Percentiles rank a stretch among this genome's conserved stretches.
Conservation (phyloP, 1,140 invertebrate genomes). For the Neelides sp. region DNA sequence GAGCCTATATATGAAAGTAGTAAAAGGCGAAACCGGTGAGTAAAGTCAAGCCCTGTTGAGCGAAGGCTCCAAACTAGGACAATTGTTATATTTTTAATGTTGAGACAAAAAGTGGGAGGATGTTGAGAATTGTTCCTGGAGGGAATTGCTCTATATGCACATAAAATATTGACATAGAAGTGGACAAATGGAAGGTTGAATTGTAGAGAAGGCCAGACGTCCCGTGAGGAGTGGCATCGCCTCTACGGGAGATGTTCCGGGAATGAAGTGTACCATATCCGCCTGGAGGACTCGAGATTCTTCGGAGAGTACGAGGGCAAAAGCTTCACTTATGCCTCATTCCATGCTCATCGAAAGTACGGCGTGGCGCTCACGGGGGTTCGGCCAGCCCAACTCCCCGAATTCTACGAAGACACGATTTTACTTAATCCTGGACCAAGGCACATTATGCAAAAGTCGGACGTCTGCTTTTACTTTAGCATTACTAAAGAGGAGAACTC, state of each 20-base stretch:
- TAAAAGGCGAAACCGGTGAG: too few relatives aligned
- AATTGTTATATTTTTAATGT: not conserved
- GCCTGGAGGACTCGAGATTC: constrained; percentile 85
- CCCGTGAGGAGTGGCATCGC: constrained; percentile 92
- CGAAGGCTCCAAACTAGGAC: too few relatives aligned
- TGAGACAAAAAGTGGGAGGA: not conserved
- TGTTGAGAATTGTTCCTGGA: too few relatives aligned
- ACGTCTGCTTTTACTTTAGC: constrained; percentile 97
- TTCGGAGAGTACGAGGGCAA: constrained; percentile 98
- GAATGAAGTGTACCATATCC: constrained; percentile 98
- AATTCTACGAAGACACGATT: constrained; percentile 88
- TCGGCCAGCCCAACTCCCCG: constrained; percentile 71
- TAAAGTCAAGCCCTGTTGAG: too few relatives aligned
- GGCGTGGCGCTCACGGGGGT: constrained; percentile 92
- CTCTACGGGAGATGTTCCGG: constrained; percentile 96
- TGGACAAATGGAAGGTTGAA: not conserved
- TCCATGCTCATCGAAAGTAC: constrained; percentile 65
- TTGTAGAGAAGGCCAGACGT: constrained; percentile 85
- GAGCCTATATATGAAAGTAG: too few relatives aligned
- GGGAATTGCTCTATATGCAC: too few relatives aligned
- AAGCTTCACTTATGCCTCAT: constrained; percentile 96
- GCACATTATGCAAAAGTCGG: constrained; percentile 94
- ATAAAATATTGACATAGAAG: too few relatives aligned
- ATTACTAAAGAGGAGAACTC: constrained; percentile 95
- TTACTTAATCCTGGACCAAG: constrained; percentile 80